Evolutionary conservation across 2,797 vertebrate species (phyloP), one percentile per base, ranked within the genome.

Genomic region (Tarsius wallacei): DNA sequence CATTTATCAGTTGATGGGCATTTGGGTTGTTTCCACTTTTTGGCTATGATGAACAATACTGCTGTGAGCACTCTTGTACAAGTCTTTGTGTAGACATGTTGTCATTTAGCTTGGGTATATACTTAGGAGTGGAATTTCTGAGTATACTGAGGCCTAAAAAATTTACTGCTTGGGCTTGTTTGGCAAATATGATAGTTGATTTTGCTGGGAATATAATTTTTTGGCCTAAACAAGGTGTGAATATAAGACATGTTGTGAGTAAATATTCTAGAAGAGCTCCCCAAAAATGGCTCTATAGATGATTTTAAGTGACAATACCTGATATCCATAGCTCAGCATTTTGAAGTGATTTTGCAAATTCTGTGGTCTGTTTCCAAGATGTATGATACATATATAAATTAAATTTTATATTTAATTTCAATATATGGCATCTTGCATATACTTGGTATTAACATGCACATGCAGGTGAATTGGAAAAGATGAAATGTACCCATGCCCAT

Each of bases 291-390:
- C 42, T 61, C 90, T 87, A 15, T 13, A 26, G 59, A 33, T 78
- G 5, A 16, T 70, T 95, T 83, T 59, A 71, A 94, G 55, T 24
- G 63, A 47, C 51, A 36, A 28, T 12, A 57, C 15, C 51, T 4
- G 19, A 51, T 15, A 74, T 76, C 28, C 87, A 59, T 36, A 80
- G 51, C 47, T 87, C 55, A 90, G 19, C 28, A 33, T 87, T 94
- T 78, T 85, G n/a, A 85, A 87, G 28, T 42, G 55, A 42, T 51
- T 81, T 6, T 95, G 12, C 47, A 53, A 81, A 51, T 47, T 77
- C 4, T 93, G 28, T 47, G 76, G 2, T 49, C 86, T 93, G 36
- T 83, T 93, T 93, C 26, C 11, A 95, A 94, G 76, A 91, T 93
- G 22, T 59, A 66, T 47, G 42, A 42, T 61, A 33, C 11, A 61